A percentile compares a stretch with the other conserved stretches of the same genome.
Evolutionary conservation across 2,113 vertebrate genomes (phyloP).

Genomic region (Nyctibius bracteatus): DNA sequence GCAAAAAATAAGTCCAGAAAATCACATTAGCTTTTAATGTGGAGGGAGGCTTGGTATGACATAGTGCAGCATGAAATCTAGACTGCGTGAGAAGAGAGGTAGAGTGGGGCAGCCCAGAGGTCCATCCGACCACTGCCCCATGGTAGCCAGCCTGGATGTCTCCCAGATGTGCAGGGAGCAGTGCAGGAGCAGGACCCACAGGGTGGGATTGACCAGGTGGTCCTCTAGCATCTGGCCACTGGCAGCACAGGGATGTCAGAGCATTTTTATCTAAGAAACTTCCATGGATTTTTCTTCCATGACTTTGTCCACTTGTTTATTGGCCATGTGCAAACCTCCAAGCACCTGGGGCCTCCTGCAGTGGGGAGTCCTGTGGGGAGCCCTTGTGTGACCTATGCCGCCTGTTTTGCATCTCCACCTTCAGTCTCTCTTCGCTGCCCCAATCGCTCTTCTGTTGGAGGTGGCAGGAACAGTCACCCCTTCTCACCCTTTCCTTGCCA

Average conservation of each 20-base stretch:
- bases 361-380: neutral
- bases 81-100: neutral
- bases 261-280: neutral
- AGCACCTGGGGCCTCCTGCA: neutral
- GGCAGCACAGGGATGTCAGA: neutral
- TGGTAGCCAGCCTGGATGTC: neutral
- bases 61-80: neutral
- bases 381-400: neutral
- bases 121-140: neutral
- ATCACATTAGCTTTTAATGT: neutral
- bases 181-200: neutral
- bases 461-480: neutral
- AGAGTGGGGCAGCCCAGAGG: neutral
- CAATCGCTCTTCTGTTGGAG: neutral
- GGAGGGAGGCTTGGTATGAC: neutral
- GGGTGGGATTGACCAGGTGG: neutral
- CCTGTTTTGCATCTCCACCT: neutral
- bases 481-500: neutral
- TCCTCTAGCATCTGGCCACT: neutral
- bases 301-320: neutral
- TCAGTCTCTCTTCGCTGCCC: neutral
- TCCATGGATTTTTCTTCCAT: neutral
- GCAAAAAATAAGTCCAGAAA: neutral
- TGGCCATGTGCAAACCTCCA: rapidly evolving
- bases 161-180: neutral